Conservation (phyloP, 2,888 invertebrate genomes). For the Drosophila meridionalis region DNA sequence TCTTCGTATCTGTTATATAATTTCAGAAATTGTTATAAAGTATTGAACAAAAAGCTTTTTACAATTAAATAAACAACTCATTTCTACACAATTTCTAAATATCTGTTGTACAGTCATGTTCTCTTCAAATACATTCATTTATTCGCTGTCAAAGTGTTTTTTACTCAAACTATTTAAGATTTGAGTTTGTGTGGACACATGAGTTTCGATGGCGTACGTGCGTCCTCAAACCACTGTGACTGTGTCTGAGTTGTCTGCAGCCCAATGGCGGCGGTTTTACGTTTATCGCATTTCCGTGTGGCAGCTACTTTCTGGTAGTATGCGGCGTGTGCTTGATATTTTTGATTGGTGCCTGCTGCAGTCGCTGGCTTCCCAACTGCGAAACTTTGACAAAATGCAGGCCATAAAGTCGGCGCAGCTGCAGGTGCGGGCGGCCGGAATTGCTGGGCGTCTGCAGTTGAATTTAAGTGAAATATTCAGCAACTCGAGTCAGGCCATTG, state of each 20-base stretch:
- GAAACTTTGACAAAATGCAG: conserved; percentile 42
- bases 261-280: not conserved
- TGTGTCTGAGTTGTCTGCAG: not conserved
- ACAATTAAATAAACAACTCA: no score
- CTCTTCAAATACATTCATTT: not conserved
- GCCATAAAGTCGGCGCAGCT: conserved; percentile 11
- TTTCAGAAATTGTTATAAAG: not conserved
- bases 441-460: conserved; percentile 6
- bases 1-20: no score
- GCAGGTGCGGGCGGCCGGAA: conserved; percentile 1
- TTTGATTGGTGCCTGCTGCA: conserved; percentile 30
- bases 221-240: conserved; percentile 21
- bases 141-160: not conserved
- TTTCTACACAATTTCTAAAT: not conserved
- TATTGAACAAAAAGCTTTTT: no score
- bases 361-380: conserved; percentile 6
- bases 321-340: conserved; percentile 44
- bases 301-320: conserved; percentile 8
- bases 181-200: no score
- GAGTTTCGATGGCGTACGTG: not conserved
- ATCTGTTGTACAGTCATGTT: not conserved
- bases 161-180: no score
- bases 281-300: conserved; percentile 7
- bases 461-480: conserved; percentile 32
- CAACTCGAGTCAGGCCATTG: conserved; percentile 27